phyloP scores from a whole-genome alignment of 2,797 vertebrate species.

The Cryptoblepharus egeriae region DNA sequence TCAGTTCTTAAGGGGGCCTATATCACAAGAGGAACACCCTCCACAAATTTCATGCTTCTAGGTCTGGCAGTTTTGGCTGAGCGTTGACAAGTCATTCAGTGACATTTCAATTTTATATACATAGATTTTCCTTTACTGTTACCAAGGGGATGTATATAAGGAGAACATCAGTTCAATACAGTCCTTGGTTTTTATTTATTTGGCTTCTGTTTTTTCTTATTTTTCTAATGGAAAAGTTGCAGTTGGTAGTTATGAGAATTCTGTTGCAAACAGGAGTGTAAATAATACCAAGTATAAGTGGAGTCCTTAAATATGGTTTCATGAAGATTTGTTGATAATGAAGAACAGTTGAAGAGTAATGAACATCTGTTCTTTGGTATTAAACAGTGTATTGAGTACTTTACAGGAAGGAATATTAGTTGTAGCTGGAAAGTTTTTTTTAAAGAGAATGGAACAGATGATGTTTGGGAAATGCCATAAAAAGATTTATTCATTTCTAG shows the following conservation, averaged over 20 bases:
- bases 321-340: slow-evolving; percentile 26
- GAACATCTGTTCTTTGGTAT: slow-evolving; percentile 24
- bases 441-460: not conserved
- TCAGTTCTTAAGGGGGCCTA: too few relatives aligned
- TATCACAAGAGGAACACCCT: too few relatives aligned
- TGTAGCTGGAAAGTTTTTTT: not conserved
- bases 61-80: too few relatives aligned
- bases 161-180: slow-evolving; percentile 12
- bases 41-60: too few relatives aligned
- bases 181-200: slow-evolving; percentile 30
- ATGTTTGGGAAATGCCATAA: not conserved
- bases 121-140: not conserved
- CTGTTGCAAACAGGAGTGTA: slow-evolving; percentile 19
- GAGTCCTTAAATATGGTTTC: slow-evolving; percentile 15
- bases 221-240: slow-evolving; percentile 26
- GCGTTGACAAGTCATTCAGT: too few relatives aligned
- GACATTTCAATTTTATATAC: too few relatives aligned
- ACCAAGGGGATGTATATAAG: not conserved
- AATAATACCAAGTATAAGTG: slow-evolving; percentile 13
- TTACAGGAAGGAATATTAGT: not conserved
- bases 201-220: slow-evolving; percentile 24
- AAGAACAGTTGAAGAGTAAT: slow-evolving; percentile 5
- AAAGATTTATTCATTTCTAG: not conserved
- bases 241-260: slow-evolving; percentile 37
- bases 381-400: not conserved